These are phyloP conservation scores for Mayetiola destructor DNA, from an alignment of 2,888 invertebrate species.

Conservation along the genomic window DNA sequence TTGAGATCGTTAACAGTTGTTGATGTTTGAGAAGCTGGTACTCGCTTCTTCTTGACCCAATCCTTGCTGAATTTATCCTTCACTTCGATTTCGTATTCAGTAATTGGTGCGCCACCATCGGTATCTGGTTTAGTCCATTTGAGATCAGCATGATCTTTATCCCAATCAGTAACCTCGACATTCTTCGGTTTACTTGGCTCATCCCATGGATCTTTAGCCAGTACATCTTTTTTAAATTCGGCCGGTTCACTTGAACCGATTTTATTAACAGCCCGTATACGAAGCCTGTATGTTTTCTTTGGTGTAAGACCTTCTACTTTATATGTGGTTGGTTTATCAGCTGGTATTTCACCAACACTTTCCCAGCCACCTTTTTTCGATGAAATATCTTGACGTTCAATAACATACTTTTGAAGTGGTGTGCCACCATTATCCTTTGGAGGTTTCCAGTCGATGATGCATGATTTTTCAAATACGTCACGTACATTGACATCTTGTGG, in stretches of 20 bases:
- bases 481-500: constrained; percentile 73
- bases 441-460: constrained; percentile 73
- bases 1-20: constrained; percentile 79
- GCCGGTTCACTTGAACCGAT: constrained; percentile 87
- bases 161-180: constrained; percentile 90
- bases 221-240: constrained; percentile 65
- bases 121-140: constrained; percentile 87
- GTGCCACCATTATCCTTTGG: constrained; percentile 81
- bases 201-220: constrained; percentile 96
- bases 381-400: constrained; percentile 68
- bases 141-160: constrained; percentile 87
- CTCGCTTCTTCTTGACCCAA: constrained; percentile 74
- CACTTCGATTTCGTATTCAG: constrained; percentile 80
- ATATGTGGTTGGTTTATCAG: constrained; percentile 53
- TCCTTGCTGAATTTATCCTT: constrained; percentile 89
- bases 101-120: constrained; percentile 91
- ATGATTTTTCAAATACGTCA: constrained; percentile 78
- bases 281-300: constrained; percentile 90
- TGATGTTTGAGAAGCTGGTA: constrained; percentile 58
- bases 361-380: constrained; percentile 75
- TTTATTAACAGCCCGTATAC: constrained; percentile 85
- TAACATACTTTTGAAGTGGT: constrained; percentile 68
- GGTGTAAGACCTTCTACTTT: constrained; percentile 77
- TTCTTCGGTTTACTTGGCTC: constrained; percentile 87
- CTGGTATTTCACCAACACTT: constrained; percentile 63